Base-by-base conservation (phyloP, 2,888 invertebrate genomes). In the Zygogramma bicolorata region DNA sequence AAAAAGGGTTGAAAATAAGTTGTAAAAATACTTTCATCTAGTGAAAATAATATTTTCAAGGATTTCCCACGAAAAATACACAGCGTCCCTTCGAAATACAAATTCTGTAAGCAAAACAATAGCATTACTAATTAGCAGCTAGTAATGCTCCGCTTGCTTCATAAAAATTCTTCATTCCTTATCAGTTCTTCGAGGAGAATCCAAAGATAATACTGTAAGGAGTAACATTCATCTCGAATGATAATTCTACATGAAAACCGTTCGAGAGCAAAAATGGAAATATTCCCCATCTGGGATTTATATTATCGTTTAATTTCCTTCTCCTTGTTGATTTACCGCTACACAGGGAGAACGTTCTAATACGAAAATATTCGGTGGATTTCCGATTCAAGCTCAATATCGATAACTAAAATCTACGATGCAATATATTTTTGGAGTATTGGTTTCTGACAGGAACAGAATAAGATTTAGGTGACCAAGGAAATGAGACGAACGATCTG, bases 221-320 rank as follows among this genome's bases (percentile, higher is more conserved):
- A n/a, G n/a, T n/a, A n/a, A n/a, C n/a, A n/a, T n/a, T n/a, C n/a
- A 20, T 46, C 20, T 18, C 22, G 20, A 8, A 46, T 46, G 46
- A 46, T 20, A 46, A 7, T 20, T 46, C 46, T 20, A 46, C 10
- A 20, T 20, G 46, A 46, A 15, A 46, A 46, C 20, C 22, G 46
- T 8, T 46, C 8, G 18, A 46, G 46, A 46, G 7, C 18, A 13
- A 34, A 34, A 34, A 34, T 34, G 46, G 20, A 46, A 46, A 46
- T 46, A 10, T 10, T 3, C 20, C 46, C 15, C 0, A 73, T 65
- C 70, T 42, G 57, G 46, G 65, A 67, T 70, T 73, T 68, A 73
- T 70, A 68, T 63, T 57, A 68, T 70, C 70, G 70, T 73, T 70
- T 70, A 73, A 73, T 73, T 70, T 73, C 73, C 73, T 70, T 59